phyloP scores from a whole-genome alignment of 2,113 vertebrate species.

The Etia nguti region DNA sequence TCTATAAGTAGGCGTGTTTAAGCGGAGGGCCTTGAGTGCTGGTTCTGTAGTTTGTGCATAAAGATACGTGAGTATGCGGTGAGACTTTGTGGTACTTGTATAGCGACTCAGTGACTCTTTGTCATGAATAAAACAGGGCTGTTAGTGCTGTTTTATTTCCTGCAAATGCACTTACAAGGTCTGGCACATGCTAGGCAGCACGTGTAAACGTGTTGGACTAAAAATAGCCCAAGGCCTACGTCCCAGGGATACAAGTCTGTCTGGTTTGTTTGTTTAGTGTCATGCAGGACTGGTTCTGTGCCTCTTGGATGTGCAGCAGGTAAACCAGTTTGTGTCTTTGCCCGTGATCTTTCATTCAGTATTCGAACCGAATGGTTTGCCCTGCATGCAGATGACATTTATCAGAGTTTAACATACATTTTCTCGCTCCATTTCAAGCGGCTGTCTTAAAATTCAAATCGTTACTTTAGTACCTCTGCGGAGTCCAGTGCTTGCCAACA shows the following conservation, averaged over 20 bases:
- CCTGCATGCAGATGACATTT: neutral
- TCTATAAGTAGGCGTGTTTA: neutral
- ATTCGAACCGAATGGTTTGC: neutral
- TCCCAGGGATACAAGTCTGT: conserved; percentile 1
- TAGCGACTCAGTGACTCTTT: conserved; percentile 20
- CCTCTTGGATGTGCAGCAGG: neutral
- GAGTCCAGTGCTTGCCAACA: neutral
- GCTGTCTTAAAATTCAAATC: neutral
- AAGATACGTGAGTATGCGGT: neutral
- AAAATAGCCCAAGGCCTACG: conserved; percentile 46
- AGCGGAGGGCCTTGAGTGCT: neutral
- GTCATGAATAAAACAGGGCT: conserved; percentile 66
- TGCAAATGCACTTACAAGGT: conserved; percentile 49
- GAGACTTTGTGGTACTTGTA: neutral
- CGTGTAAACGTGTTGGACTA: conserved; percentile 47
- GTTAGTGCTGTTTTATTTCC: conserved; percentile 38
- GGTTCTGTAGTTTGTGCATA: neutral
- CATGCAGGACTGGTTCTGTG: neutral
- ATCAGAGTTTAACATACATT: neutral
- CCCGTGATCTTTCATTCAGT: neutral
- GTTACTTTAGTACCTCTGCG: neutral
- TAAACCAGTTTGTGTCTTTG: neutral
- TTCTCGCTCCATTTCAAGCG: neutral
- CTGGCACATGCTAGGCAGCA: conserved; percentile 51
- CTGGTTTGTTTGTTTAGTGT: conserved; percentile 20